A percentile compares a stretch with the other conserved stretches of the same genome.
These are phyloP conservation scores for Tichodroma muraria DNA, from an alignment of 2,113 vertebrate species.

Conservation along the genomic window DNA sequence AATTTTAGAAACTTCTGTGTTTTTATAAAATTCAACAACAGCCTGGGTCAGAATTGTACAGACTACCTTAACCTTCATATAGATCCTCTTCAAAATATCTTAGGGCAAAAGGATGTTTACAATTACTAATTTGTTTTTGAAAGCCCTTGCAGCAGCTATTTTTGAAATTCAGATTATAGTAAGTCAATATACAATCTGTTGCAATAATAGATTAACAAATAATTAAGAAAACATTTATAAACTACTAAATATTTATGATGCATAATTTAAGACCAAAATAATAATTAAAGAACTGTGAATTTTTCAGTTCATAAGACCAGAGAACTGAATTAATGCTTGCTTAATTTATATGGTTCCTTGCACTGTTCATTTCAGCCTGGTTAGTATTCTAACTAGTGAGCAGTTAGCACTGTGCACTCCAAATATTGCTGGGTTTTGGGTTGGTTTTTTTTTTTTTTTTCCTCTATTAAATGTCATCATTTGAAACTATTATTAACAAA, in stretches of 20 bases:
- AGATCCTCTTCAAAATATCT: neutral
- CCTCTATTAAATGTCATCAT: neutral
- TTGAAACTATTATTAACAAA: neutral
- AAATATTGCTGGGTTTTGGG: neutral
- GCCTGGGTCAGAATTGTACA: neutral
- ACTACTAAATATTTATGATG: neutral
- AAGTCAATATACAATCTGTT: neutral
- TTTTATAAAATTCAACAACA: neutral
- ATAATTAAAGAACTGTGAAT: neutral
- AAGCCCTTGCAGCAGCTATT: neutral
- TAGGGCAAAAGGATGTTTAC: neutral
- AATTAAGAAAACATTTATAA: neutral
- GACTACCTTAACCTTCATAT: neutral
- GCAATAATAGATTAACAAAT: neutral
- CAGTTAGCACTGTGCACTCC: neutral
- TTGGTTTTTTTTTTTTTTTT: neutral
- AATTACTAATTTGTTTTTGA: neutral
- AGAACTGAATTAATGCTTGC: neutral
- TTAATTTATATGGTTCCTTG: neutral
- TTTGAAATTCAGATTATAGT: neutral
- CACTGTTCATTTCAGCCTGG: neutral
- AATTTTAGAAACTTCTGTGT: fast-evolving
- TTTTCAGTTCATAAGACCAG: neutral
- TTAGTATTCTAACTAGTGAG: neutral
- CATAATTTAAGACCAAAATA: neutral